phyloP scores from a whole-genome alignment of 2,888 invertebrate species.

The Dermolepida albohirtum region DNA sequence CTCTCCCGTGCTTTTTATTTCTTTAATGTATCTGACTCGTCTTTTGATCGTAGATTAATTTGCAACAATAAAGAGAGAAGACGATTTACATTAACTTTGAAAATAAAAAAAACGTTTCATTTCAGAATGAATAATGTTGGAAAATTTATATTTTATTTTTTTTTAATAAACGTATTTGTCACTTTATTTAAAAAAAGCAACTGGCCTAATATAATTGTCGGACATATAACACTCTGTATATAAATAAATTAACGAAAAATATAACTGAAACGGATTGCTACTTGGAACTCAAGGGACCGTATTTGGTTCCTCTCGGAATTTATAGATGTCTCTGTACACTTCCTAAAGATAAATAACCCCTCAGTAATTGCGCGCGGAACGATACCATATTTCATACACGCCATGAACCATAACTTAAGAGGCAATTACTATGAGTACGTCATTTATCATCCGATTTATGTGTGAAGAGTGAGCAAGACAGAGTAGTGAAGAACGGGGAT shows the following conservation, averaged over 20 bases:
- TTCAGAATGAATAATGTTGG: no score
- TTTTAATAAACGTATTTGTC: no score
- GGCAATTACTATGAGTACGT: constrained; percentile 72
- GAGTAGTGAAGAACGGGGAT: constrained; percentile 1
- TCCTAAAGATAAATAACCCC: constrained; percentile 68
- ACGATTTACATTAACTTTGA: constrained; percentile 24
- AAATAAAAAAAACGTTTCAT: no score
- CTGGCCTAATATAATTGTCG: no score
- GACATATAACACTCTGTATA: no score
- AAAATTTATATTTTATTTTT: no score
- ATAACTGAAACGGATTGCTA: not conserved
- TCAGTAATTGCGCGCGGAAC: constrained; percentile 71
- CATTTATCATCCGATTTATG: constrained; percentile 67
- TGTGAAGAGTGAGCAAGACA: constrained; percentile 53
- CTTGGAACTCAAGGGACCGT: not conserved
- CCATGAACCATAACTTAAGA: constrained; percentile 71
- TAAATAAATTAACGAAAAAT: no score
- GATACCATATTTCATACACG: constrained; percentile 71
- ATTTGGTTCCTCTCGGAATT: constrained; percentile 6
- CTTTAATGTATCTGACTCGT: constrained; percentile 15
- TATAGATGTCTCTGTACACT: constrained; percentile 50
- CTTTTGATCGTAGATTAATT: constrained; percentile 31
- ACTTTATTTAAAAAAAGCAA: no score
- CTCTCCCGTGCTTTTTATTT: constrained; percentile 32
- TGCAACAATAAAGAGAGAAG: constrained; percentile 2